Conservation (phyloP, 2,888 invertebrate species). For the Rhogogaster chlorosoma region DNA sequence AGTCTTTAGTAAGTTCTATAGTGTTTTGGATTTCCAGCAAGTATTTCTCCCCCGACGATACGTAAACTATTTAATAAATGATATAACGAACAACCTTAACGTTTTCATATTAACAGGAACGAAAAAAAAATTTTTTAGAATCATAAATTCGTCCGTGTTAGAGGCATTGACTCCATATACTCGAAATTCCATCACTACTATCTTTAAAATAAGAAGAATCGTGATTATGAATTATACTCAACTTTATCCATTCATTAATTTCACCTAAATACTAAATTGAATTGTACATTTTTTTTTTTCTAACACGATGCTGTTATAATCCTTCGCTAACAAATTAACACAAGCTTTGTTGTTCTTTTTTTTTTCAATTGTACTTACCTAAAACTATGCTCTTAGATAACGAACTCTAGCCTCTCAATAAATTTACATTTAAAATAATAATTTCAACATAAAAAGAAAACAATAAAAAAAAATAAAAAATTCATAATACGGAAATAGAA, state of each 20-base stretch:
- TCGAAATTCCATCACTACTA: not conserved
- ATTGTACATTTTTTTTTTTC: slow-evolving; percentile 48
- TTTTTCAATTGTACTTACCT: slow-evolving; percentile 56
- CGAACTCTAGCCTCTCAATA: slow-evolving; percentile 23
- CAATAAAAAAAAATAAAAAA: not conserved
- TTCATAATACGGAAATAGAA: slow-evolving; percentile 12
- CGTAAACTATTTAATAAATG: slow-evolving; percentile 5
- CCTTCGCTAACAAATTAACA: slow-evolving; percentile 17
- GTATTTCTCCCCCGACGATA: not conserved
- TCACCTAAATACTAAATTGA: not conserved
- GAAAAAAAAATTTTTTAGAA: not conserved
- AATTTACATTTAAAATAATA: slow-evolving; percentile 51
- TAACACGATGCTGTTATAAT: slow-evolving; percentile 6
- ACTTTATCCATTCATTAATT: not conserved
- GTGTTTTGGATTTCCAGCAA: slow-evolving; percentile 9
- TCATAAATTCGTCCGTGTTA: not conserved
- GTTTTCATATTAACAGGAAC: not conserved
- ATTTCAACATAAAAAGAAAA: not conserved
- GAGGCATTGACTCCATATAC: not conserved
- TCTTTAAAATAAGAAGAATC: not conserved
- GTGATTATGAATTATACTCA: not conserved
- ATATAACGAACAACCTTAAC: not conserved
- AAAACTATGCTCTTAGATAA: slow-evolving; percentile 57
- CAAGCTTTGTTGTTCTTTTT: slow-evolving; percentile 41
- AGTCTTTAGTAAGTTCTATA: not conserved